These are phyloP conservation scores for Protobothrops mucrosquamatus DNA, from an alignment of 2,113 vertebrate species.

Conservation along the genomic window DNA sequence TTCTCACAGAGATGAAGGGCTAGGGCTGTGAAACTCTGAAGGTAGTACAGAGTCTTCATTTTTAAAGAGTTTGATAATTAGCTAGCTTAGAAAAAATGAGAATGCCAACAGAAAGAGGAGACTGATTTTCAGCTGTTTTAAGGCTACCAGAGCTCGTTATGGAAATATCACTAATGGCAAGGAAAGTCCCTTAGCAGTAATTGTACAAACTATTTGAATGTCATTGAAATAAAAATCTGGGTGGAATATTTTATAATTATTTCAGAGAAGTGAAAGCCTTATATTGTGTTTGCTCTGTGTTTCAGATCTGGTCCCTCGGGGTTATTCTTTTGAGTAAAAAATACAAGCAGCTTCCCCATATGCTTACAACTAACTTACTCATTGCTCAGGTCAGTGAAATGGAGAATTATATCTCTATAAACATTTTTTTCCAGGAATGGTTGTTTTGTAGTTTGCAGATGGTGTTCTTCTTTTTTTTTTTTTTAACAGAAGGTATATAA, in stretches of 20 bases:
- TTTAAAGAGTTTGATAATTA: background rate
- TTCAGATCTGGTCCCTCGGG: conserved; percentile 88
- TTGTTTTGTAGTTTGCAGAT: background rate
- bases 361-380: conserved; percentile 88
- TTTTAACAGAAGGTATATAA: background rate
- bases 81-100: background rate
- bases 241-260: background rate
- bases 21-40: background rate
- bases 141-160: background rate
- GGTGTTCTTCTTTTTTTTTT: background rate
- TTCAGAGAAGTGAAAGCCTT: background rate
- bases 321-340: conserved; percentile 91
- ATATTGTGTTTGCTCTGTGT: conserved; percentile 42
- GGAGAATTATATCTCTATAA: background rate
- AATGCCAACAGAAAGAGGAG: background rate
- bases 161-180: background rate
- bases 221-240: background rate
- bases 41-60: background rate
- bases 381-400: conserved; percentile 84
- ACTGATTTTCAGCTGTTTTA: background rate
- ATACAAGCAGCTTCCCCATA: conserved; percentile 85
- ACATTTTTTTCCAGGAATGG: background rate
- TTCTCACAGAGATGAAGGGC: background rate
- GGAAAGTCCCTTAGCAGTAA: background rate
- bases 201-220: background rate